These are phyloP conservation scores for Solenopsis invicta DNA, from an alignment of 1,140 invertebrate species.

Conservation along the genomic window DNA sequence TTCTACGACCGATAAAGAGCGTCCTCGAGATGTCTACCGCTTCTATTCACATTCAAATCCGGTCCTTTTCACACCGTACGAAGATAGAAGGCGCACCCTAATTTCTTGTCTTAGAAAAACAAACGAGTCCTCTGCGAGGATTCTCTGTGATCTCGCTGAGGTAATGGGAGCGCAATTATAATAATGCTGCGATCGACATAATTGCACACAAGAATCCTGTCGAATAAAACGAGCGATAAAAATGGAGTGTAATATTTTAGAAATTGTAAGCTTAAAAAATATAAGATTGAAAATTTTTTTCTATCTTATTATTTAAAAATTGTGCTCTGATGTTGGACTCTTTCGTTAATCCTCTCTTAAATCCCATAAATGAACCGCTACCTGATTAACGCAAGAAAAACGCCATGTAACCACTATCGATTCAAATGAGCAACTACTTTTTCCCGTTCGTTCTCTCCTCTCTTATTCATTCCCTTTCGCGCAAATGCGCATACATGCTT, in stretches of 20 bases:
- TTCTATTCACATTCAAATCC: slow-evolving; percentile 76
- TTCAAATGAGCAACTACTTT: slow-evolving; percentile 81
- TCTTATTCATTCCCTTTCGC: slow-evolving; percentile 64
- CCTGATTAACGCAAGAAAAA: slow-evolving; percentile 58
- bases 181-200: not conserved
- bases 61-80: slow-evolving; percentile 48
- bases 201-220: not conserved
- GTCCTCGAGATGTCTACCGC: slow-evolving; percentile 65
- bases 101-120: slow-evolving; percentile 77
- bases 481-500: slow-evolving; percentile 44
- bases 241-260: not conserved
- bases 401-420: slow-evolving; percentile 74
- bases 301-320: not conserved
- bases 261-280: not conserved
- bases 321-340: not conserved
- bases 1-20: slow-evolving; percentile 62
- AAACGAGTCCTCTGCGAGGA: slow-evolving; percentile 61
- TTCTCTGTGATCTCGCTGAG: slow-evolving; percentile 34
- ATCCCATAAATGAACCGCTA: slow-evolving; percentile 17
- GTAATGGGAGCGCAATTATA: slow-evolving; percentile 33
- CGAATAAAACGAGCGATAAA: not conserved
- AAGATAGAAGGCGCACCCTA: slow-evolving; percentile 61
- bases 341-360: slow-evolving; percentile 25
- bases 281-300: slow-evolving; percentile 1
- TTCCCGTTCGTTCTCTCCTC: slow-evolving; percentile 58